phyloP scores from a whole-genome alignment of 2,888 invertebrate genomes.

The Lobophora halterata region DNA sequence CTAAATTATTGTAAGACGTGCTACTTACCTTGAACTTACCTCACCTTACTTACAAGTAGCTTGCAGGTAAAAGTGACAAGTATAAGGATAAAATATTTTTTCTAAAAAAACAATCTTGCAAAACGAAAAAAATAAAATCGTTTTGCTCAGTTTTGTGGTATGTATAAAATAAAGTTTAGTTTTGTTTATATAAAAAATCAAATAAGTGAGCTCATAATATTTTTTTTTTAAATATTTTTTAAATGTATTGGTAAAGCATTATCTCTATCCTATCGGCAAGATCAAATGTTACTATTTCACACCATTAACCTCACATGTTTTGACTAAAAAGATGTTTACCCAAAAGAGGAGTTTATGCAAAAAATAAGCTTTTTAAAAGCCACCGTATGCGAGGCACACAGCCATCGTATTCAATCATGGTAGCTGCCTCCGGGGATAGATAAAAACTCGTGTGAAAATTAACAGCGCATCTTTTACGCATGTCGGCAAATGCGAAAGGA shows the following conservation, averaged over 20 bases:
- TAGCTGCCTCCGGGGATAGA: slow-evolving; percentile 41
- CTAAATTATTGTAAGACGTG: slow-evolving; percentile 3
- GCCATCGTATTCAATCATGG: slow-evolving; percentile 62
- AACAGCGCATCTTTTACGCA: slow-evolving; percentile 41
- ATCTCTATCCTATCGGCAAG: too few relatives aligned
- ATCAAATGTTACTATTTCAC: slow-evolving; percentile 7
- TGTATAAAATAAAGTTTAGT: too few relatives aligned
- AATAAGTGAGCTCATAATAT: too few relatives aligned
- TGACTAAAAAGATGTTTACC: slow-evolving; percentile 5
- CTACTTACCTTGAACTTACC: background rate
- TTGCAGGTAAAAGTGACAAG: too few relatives aligned
- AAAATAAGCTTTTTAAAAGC: slow-evolving; percentile 20
- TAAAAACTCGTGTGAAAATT: slow-evolving; percentile 63
- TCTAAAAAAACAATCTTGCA: too few relatives aligned
- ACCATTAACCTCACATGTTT: slow-evolving; percentile 12
- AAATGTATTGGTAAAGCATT: too few relatives aligned
- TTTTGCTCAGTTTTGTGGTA: too few relatives aligned
- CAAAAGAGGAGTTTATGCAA: slow-evolving; percentile 11
- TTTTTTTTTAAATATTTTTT: too few relatives aligned
- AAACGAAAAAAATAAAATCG: too few relatives aligned
- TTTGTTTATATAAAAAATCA: too few relatives aligned
- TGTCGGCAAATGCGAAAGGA: slow-evolving; percentile 7
- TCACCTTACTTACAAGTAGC: too few relatives aligned
- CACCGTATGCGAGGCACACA: slow-evolving; percentile 43
- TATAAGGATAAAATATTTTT: too few relatives aligned